A percentile compares a stretch with the other conserved stretches of the same genome.
Evolutionary conservation across 2,797 vertebrate genomes (phyloP).

Genomic region (Schizopygopsis pylzovi): DNA sequence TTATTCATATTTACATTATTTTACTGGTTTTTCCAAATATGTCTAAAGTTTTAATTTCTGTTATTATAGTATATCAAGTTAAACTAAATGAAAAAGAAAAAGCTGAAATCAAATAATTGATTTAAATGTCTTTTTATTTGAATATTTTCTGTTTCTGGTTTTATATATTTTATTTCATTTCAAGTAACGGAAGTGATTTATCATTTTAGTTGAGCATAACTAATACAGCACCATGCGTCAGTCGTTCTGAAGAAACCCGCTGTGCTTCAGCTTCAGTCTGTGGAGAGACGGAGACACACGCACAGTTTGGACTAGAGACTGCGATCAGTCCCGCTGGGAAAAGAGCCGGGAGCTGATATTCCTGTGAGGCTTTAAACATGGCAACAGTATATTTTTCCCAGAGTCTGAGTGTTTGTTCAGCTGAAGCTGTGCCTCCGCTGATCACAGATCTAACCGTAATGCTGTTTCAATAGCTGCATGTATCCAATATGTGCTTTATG

Average conservation of each 20-base stretch:
- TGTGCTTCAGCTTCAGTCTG: too few species aligned
- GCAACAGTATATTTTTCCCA: slow-evolving; percentile 29
- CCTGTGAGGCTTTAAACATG: slow-evolving; percentile 16
- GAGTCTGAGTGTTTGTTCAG: slow-evolving; percentile 38
- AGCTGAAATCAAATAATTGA: background rate
- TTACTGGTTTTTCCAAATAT: background rate
- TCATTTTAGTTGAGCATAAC: background rate
- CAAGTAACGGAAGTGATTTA: background rate
- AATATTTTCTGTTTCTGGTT: too few species aligned
- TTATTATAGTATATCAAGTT: background rate
- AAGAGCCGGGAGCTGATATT: background rate
- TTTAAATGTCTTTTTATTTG: too few species aligned
- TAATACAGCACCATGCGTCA: background rate
- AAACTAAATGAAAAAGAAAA: background rate
- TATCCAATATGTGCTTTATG: background rate
- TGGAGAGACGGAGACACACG: too few species aligned
- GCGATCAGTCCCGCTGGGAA: background rate
- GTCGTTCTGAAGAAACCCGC: background rate
- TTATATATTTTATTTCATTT: background rate
- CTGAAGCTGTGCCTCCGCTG: slow-evolving; percentile 15
- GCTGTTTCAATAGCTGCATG: background rate
- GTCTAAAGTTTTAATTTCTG: background rate
- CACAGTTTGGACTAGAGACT: background rate
- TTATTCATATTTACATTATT: background rate
- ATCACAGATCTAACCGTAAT: too few species aligned